These are phyloP conservation scores for Nipponacmea schrenckii DNA, from an alignment of 2,888 invertebrate species.

Conservation along the genomic window DNA sequence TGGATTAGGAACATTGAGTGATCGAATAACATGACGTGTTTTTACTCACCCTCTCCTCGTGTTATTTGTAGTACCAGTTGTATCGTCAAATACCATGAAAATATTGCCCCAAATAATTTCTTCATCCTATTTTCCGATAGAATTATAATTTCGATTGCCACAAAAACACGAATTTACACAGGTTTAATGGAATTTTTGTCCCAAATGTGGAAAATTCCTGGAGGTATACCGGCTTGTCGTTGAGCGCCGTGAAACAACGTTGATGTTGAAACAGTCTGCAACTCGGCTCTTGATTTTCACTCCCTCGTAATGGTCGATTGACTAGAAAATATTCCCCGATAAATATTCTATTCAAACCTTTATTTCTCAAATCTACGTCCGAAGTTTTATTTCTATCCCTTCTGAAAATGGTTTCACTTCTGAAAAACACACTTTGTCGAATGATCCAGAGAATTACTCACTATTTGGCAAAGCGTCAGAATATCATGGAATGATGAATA, in stretches of 20 bases:
- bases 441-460: no score
- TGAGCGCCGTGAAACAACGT: slow-evolving; percentile 1
- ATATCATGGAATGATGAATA: no score
- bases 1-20: no score
- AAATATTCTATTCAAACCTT: no score
- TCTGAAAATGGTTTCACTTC: no score
- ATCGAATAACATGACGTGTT: not conserved
- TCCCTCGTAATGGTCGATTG: not conserved
- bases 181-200: not conserved
- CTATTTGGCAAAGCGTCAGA: no score
- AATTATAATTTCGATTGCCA: not conserved
- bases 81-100: not conserved
- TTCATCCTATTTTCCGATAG: not conserved
- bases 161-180: not conserved
- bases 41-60: slow-evolving; percentile 4
- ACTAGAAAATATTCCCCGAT: no score
- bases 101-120: not conserved
- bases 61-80: slow-evolving; percentile 1
- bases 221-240: slow-evolving; percentile 7
- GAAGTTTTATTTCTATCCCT: no score
- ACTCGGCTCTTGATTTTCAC: not conserved
- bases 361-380: no score
- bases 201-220: not conserved
- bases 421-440: no score
- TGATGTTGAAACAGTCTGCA: slow-evolving; percentile 9